Evolutionary conservation across 2,113 vertebrate genomes (phyloP).

Genomic region (Rallus limicola): DNA sequence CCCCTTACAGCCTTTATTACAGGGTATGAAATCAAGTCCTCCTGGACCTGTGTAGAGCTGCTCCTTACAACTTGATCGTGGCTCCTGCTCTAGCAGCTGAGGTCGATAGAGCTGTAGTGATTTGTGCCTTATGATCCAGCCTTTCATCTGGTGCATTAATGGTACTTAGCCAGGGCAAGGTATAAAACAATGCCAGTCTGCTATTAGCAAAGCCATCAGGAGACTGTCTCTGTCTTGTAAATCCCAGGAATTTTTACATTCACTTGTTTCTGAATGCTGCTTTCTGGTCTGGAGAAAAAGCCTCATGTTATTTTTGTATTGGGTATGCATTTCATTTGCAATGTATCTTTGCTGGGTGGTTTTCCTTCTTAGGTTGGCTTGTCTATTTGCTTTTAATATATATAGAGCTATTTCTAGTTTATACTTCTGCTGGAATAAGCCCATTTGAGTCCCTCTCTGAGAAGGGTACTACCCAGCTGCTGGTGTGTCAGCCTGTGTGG

Average conservation of each 20-base stretch:
- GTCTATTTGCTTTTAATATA: neutral
- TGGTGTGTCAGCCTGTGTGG: neutral
- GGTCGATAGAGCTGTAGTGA: neutral
- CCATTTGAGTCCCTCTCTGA: neutral
- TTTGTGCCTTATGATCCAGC: neutral
- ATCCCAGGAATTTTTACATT: neutral
- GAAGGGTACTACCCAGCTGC: neutral
- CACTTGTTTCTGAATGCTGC: neutral
- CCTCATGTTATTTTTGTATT: neutral
- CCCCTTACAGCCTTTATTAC: constrained; percentile 22
- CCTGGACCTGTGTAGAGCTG: neutral
- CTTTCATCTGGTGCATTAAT: neutral
- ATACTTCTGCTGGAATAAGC: neutral
- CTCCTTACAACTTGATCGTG: neutral
- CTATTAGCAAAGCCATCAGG: neutral
- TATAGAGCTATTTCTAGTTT: neutral
- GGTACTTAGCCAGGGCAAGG: neutral
- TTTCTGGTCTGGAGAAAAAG: neutral
- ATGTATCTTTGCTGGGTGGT: neutral
- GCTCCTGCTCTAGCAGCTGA: neutral
- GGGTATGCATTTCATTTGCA: neutral
- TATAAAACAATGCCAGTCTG: neutral
- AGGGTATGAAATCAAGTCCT: neutral
- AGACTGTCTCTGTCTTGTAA: neutral
- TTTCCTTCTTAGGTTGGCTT: neutral